Conservation (phyloP, 2,113 vertebrate genomes). For the Columbina picui region DNA sequence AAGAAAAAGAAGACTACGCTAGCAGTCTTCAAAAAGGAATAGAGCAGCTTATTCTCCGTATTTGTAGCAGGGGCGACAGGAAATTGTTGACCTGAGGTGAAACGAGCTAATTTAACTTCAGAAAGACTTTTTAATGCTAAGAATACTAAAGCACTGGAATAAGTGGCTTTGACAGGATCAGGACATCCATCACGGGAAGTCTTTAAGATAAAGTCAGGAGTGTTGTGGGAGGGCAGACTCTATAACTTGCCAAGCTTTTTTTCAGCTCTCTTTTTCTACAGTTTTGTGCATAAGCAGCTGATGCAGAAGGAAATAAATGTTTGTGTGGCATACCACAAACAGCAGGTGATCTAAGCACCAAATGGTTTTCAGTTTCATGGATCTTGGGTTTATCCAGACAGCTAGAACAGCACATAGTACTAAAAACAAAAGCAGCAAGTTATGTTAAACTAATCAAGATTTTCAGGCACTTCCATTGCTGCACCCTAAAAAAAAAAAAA, state of each 20-base stretch:
- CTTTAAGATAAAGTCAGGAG: constrained; percentile 31
- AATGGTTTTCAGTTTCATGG: background rate
- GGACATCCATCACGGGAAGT: background rate
- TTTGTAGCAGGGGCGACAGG: background rate
- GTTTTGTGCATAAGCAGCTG: constrained; percentile 8
- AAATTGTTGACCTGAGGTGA: background rate
- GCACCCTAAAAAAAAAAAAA: background rate
- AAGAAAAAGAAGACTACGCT: background rate
- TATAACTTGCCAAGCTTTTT: background rate
- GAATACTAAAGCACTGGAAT: background rate
- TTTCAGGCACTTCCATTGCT: background rate
- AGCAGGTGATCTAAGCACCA: background rate
- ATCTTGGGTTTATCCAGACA: background rate
- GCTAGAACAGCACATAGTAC: background rate
- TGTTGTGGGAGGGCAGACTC: constrained; percentile 7
- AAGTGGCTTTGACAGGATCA: background rate
- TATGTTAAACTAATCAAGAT: background rate
- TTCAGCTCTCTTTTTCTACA: background rate
- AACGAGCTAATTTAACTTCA: background rate
- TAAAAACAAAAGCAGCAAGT: background rate
- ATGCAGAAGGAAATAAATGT: constrained; percentile 11
- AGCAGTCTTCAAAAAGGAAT: background rate
- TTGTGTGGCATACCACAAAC: background rate
- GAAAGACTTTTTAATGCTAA: background rate
- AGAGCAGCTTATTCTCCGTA: background rate